Evolutionary conservation across 2,888 invertebrate species (phyloP).

Genomic region (Conops quadrifasciatus): DNA sequence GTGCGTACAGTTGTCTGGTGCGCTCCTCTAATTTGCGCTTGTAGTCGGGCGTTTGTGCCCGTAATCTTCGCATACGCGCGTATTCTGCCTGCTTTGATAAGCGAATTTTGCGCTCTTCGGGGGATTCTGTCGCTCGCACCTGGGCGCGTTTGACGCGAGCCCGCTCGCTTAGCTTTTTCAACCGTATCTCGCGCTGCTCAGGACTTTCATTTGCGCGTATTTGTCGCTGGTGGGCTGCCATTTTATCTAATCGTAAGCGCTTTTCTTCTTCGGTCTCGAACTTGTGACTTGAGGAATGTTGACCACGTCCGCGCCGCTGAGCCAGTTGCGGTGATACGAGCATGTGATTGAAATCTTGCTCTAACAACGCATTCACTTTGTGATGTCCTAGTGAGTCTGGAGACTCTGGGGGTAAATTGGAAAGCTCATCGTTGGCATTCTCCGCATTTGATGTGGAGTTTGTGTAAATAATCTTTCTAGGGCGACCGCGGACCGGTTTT

Average conservation of each 20-base stretch:
- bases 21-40: slow-evolving; percentile 50
- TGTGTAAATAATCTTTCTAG: slow-evolving; percentile 55
- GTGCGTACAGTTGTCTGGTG: slow-evolving; percentile 58
- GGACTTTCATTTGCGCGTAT: slow-evolving; percentile 63
- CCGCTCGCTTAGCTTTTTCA: slow-evolving; percentile 62
- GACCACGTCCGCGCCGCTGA: slow-evolving; percentile 60
- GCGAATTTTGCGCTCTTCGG: slow-evolving; percentile 60
- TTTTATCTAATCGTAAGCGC: slow-evolving; percentile 60
- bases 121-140: slow-evolving; percentile 59
- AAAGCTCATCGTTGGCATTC: slow-evolving; percentile 33
- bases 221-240: slow-evolving; percentile 63
- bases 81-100: slow-evolving; percentile 64
- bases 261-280: slow-evolving; percentile 64
- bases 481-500: slow-evolving; percentile 63
- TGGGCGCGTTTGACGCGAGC: slow-evolving; percentile 63
- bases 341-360: slow-evolving; percentile 64
- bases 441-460: slow-evolving; percentile 33
- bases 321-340: slow-evolving; percentile 52
- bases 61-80: slow-evolving; percentile 60
- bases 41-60: slow-evolving; percentile 59
- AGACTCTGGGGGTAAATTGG: slow-evolving; percentile 45
- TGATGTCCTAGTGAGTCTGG: slow-evolving; percentile 56
- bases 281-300: slow-evolving; percentile 57
- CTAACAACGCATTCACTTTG: slow-evolving; percentile 59
- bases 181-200: slow-evolving; percentile 59